phyloP scores from a whole-genome alignment of 2,797 vertebrate genomes.

The Streptopelia turtur region DNA sequence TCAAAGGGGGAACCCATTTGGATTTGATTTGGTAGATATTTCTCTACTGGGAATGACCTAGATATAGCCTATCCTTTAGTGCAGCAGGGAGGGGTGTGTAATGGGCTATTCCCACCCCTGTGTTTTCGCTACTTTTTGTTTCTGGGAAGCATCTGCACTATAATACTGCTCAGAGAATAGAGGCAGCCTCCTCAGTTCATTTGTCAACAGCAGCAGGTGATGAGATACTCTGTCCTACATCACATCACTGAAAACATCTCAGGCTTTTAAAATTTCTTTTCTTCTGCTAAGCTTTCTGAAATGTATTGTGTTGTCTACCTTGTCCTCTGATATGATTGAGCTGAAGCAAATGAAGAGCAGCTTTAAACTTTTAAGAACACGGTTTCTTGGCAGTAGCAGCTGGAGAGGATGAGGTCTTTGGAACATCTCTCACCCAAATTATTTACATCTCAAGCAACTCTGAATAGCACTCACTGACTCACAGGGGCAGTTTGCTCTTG shows the following conservation, averaged over 20 bases:
- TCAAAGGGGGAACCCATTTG: fast-evolving
- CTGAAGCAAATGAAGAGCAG: not conserved
- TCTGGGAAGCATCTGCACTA: not conserved
- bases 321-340: not conserved
- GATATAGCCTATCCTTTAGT: not conserved
- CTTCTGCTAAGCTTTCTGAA: not conserved
- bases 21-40: not conserved
- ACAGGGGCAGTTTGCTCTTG: not conserved
- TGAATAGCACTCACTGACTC: not conserved
- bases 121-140: not conserved
- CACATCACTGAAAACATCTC: not conserved
- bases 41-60: not conserved
- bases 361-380: not conserved
- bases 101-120: fast-evolving
- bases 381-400: not conserved
- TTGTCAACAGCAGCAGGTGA: not conserved
- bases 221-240: not conserved
- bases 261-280: not conserved
- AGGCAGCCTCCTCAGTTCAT: not conserved
- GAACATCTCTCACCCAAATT: not conserved
- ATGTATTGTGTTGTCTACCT: not conserved
- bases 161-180: not conserved
- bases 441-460: not conserved
- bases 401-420: not conserved
- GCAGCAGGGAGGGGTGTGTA: not conserved